Base-by-base conservation (phyloP, 2,797 vertebrate species). In the Cyprinodon diabolis region DNA sequence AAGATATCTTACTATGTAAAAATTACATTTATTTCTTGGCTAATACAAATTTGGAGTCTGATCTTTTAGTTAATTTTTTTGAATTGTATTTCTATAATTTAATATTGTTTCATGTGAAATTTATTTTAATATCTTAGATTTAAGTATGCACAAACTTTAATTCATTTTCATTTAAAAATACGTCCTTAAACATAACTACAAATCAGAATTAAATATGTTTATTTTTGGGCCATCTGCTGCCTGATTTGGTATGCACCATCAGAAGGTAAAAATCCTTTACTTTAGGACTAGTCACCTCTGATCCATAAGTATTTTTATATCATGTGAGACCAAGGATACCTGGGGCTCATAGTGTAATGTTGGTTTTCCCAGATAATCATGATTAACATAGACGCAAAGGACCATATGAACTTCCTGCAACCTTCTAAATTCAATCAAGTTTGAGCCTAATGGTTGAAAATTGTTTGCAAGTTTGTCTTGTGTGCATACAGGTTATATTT, bases 381-480 rank as follows among this genome's bases (percentile, higher is more conserved):
- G 68, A 23, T 12, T 25, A 11, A 69, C 45, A n/a, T 51, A 25
- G 35, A 23, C 68, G 23, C 45, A 14, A 7, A 25, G 35, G 19
- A 21, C n/a, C 25, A 23, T 19, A 19, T 47, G 23, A 56, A 48
- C 60, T 54, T 69, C 21, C 71, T 13, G 7, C 35, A 12, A 62
- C 68, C 23, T 68, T 72, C 58, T 52, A 40, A 45, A 62, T 72
- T 71, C 70, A 69, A 49, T 48, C 75, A 78, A 30, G 25, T 12
- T 14, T 2, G 45, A 19, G 72, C 19, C 57, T 58, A 77, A 57
- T 84, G 75, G 79, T 88, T 67, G 67, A 62, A 57, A 72, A 37
- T 17, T 30, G 30, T 30, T 30, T 30, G 30, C 30, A 30, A 30
- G 40, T 43, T 43, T 43, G 6, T 43, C 40, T 43, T 5, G 40